Percentiles rank a stretch among this genome's conserved stretches.
phyloP scores from a whole-genome alignment of 2,888 invertebrate species.

The Napeogenes inachia region DNA sequence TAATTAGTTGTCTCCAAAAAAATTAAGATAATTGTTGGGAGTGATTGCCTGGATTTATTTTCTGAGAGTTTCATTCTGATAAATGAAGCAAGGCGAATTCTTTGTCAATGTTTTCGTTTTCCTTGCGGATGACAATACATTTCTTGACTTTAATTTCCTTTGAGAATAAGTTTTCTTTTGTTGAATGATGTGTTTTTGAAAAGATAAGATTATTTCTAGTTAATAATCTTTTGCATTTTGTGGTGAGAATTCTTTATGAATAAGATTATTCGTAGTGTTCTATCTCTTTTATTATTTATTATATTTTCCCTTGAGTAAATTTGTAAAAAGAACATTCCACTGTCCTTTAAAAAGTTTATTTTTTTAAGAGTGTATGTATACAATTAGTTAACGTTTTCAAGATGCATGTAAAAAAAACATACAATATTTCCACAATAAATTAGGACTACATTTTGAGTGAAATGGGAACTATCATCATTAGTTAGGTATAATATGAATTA shows the following conservation, averaged over 20 bases:
- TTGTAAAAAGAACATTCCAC: not conserved
- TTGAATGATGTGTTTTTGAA: slow-evolving; percentile 17
- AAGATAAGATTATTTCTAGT: slow-evolving; percentile 19
- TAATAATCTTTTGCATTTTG: slow-evolving; percentile 10
- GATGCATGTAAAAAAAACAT: not conserved
- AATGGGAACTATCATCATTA: not conserved
- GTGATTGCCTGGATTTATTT: slow-evolving; percentile 67
- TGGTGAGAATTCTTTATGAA: not conserved
- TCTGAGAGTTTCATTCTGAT: slow-evolving; percentile 56
- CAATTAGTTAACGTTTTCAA: too few species aligned
- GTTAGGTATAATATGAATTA: slow-evolving; percentile 20
- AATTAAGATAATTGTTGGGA: slow-evolving; percentile 66
- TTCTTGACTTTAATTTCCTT: slow-evolving; percentile 32
- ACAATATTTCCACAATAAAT: not conserved
- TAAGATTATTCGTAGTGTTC: not conserved
- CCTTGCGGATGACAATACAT: slow-evolving; percentile 24
- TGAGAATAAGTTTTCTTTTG: slow-evolving; percentile 27
- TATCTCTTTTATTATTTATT: too few species aligned
- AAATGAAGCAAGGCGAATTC: slow-evolving; percentile 45
- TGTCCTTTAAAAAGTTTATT: too few species aligned
- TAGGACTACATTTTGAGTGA: not conserved
- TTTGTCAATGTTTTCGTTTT: slow-evolving; percentile 25
- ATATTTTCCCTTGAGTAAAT: too few species aligned
- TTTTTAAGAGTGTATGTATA: too few species aligned
- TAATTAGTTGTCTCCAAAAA: slow-evolving; percentile 65